Base-by-base conservation (phyloP, 2,797 vertebrate species). In the Tolypeutes matacus region DNA sequence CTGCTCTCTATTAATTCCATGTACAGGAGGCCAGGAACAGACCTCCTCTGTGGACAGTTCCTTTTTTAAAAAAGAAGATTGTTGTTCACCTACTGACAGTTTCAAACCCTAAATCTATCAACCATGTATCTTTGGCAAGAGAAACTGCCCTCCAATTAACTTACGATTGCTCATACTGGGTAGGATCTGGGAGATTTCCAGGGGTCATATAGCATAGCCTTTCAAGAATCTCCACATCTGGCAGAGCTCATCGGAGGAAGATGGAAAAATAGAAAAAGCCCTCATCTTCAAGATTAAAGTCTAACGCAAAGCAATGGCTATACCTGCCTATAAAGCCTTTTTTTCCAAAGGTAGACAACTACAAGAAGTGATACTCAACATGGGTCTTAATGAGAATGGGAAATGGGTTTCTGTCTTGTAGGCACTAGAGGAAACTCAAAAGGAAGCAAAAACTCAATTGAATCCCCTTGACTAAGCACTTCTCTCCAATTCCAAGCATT, bases 401-500 rank as follows among this genome's bases (percentile, higher is more conserved):
- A 80, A 14, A 42, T 73, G 46, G n/a, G 31, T 23, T 96, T 85
- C 64, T 69, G 36, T 56, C 25, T 70, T 62, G 20, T 34, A 92
- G 49, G 21, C 39, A 86, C 67, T 34, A 62, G 65, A 80, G 62
- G 62, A 96, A 77, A 82, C 27, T 69, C 51, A 77, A 42, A 86
- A 39, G 51, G 27, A 94, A 93, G 64, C 85, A 94, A 42, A 95
- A 84, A 6, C 36, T 89, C 7, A 9, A 34, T 42, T 81, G 56
- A 89, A 8, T 83, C 15, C 29, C 62, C 6, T 78, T 60, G 60
- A n/a, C n/a, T 20, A n/a, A 42, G 31, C 29, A 67, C 20, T n/a
- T 65, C 60, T 73, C 14, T n/a, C 39, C 94, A 56, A 49, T 4
- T 89, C 17, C 34, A 96, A 27, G 49, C 36, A 31, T 46, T 23